These are phyloP conservation scores for Propithecus coquereli DNA, from an alignment of 2,113 vertebrate genomes.

Conservation along the genomic window DNA sequence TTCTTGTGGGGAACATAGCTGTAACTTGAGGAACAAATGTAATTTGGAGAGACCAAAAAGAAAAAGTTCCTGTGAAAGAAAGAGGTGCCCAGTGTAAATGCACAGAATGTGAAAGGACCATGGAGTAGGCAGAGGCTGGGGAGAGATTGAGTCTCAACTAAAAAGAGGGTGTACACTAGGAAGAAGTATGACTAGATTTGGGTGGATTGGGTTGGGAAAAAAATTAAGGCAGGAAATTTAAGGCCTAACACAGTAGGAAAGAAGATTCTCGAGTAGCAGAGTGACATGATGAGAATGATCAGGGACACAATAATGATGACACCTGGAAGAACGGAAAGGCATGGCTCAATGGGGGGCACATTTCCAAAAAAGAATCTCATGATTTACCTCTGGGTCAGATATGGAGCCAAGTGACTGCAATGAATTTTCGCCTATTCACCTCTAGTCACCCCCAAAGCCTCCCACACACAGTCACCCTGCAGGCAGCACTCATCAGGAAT, in stretches of 20 bases:
- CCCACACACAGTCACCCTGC: background rate
- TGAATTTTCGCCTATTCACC: background rate
- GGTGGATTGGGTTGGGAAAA: background rate
- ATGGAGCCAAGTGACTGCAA: background rate
- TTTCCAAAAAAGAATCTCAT: background rate
- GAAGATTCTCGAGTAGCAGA: background rate
- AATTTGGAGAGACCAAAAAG: background rate
- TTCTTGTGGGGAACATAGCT: background rate
- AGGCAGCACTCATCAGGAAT: background rate
- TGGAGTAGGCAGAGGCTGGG: background rate
- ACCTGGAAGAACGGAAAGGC: background rate
- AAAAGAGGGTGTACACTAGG: background rate
- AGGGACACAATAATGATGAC: background rate
- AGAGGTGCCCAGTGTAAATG: background rate
- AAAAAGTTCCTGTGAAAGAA: background rate
- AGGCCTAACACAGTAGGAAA: background rate
- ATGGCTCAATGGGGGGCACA: background rate
- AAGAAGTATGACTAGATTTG: background rate
- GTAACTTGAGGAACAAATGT: background rate
- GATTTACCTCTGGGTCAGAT: background rate
- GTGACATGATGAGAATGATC: background rate
- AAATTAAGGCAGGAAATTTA: background rate
- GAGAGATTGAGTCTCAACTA: background rate
- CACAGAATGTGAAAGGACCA: background rate
- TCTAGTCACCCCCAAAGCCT: background rate